Evolutionary conservation across 2,888 invertebrate genomes (phyloP).

Genomic region (Apamea monoglypha): DNA sequence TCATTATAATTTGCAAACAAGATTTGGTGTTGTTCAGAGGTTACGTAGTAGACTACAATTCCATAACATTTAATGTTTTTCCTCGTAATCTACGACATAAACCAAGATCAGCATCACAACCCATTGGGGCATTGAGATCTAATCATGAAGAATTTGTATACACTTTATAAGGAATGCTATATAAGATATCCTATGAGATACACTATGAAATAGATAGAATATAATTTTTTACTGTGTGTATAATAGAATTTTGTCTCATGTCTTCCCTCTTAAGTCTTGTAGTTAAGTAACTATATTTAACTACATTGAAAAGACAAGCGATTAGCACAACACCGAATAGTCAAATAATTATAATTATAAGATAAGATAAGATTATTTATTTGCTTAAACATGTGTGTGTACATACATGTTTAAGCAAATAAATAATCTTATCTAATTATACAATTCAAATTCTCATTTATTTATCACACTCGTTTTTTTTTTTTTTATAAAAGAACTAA

Average conservation of each 20-base stretch:
- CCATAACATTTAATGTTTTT: constrained; percentile 53
- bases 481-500: constrained; percentile 78
- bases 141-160: constrained; percentile 59
- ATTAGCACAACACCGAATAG: constrained; percentile 67
- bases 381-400: too few species aligned
- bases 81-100: constrained; percentile 35
- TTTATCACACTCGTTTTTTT: constrained; percentile 67
- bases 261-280: constrained; percentile 67
- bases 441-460: constrained; percentile 66
- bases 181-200: constrained; percentile 63
- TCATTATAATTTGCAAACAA: constrained; percentile 53
- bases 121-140: constrained; percentile 64
- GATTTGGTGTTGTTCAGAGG: constrained; percentile 38
- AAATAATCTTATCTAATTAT: too few species aligned
- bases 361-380: too few species aligned
- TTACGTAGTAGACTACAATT: constrained; percentile 37
- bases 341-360: constrained; percentile 66
- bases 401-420: too few species aligned
- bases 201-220: constrained; percentile 67
- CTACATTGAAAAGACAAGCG: constrained; percentile 67
- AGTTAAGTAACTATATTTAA: constrained; percentile 64
- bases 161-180: constrained; percentile 59
- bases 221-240: constrained; percentile 64
- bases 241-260: constrained; percentile 67
- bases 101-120: constrained; percentile 58